Base-by-base conservation (phyloP, 1,140 invertebrate genomes). In the Elymnias hypermnestra region DNA sequence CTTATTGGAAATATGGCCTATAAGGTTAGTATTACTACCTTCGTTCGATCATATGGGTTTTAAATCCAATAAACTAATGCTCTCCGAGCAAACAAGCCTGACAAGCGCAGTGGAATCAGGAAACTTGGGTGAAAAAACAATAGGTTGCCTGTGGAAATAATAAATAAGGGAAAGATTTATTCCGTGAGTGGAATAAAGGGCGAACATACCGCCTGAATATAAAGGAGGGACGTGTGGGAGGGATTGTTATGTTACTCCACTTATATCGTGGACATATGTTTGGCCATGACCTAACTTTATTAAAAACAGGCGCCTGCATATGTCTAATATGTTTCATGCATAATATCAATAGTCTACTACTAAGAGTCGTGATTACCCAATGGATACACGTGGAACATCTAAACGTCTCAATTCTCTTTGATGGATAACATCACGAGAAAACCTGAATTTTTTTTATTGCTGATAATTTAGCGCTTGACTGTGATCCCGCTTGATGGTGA, bases 151-250 rank as follows among this genome's bases (percentile, higher is more conserved):
- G 41, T 23, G 48, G 23, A 51, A 43, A 29, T 46, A 35, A 46
- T 46, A 38, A 46, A 46, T 46, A 46, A 46, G 23, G 44, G 44
- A 19, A 19, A 43, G 48, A 51, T 44, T 43, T 43, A 44, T 49
- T 41, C 38, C 38, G 46, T 49, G 46, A 41, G 37, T 9, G 28
- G 38, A 49, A 49, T 41, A 38, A 42, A 19, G 48, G 35, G n/a
- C 26, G 35, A 29, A 51, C 25, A 44, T 33, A 31, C 46, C n/a
- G 19, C 21, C 14, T 13, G 38, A 33, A 44, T 44, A 44, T 44
- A 44, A 44, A 44, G 12, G 21, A 44, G 33, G 12, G n/a, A 36
- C 15, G 33, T 36, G 33, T 33, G 29, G 29, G 29, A 6, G 26
- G 26, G 38, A 14, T 8, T 38, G 22, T 13, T 12, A 21, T 12